A percentile compares a stretch with the other conserved stretches of the same genome.
Conservation (phyloP, 2,888 invertebrate genomes). For the Asteroscopus sphinx region DNA sequence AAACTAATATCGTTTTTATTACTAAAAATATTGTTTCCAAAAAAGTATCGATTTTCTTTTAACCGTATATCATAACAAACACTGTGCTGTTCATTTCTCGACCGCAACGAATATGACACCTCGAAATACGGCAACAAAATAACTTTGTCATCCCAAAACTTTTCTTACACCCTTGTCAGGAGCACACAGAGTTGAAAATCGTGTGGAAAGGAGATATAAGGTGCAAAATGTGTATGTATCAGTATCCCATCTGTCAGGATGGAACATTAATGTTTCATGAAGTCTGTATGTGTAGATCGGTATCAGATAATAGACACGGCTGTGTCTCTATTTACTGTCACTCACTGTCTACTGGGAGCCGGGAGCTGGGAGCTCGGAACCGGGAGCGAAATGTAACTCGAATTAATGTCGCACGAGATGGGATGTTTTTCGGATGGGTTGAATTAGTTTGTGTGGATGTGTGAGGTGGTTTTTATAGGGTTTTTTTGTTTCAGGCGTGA, state of each 20-base stretch:
- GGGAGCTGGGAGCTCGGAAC: no score
- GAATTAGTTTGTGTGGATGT: constrained; percentile 41
- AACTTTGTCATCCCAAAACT: constrained; percentile 10
- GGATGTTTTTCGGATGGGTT: constrained; percentile 51
- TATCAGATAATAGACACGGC: constrained; percentile 88
- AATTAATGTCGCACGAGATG: constrained; percentile 49
- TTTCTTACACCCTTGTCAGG: constrained; percentile 3
- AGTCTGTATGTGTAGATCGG: constrained; percentile 78
- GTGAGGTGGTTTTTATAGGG: constrained; percentile 1
- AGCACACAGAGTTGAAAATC: constrained; percentile 51
- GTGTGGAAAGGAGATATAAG: constrained; percentile 30
- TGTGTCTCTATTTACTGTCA: constrained; percentile 79
- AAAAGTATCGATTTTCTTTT: constrained; percentile 6
- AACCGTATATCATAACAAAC: constrained; percentile 30
- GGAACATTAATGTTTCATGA: constrained; percentile 86
- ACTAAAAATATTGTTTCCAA: no score
- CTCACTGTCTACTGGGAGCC: constrained; percentile 67
- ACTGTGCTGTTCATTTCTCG: constrained; percentile 59
- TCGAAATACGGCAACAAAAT: constrained; percentile 43
- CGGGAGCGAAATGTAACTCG: constrained; percentile 62
- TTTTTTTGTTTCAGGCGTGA: no score
- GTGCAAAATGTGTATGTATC: constrained; percentile 72
- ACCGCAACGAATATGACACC: constrained; percentile 72
- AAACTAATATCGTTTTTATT: no score
- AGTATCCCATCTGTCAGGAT: constrained; percentile 81